A percentile compares a stretch with the other conserved stretches of the same genome.
phyloP scores from a whole-genome alignment of 1,140 invertebrate genomes.

The Drosophila sproati region DNA sequence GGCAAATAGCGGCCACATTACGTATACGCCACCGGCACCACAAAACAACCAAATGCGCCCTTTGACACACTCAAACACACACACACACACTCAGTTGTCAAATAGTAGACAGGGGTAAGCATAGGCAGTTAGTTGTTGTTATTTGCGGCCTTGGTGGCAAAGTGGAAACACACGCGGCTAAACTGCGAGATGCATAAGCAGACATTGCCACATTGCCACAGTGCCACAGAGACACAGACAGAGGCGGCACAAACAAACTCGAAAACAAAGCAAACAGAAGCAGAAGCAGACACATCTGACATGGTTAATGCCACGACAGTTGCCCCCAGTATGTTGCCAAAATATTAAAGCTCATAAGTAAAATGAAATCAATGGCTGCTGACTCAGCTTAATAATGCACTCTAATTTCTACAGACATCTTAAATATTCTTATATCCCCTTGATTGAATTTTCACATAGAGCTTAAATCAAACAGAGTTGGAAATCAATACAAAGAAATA shows the following conservation, averaged over 20 bases:
- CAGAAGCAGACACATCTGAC: constrained; percentile 17
- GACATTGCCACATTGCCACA: constrained; percentile 30
- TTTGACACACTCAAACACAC: constrained; percentile 41
- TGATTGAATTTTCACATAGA: too few species aligned
- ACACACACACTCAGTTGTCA: constrained; percentile 1
- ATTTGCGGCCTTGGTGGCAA: constrained; percentile 66
- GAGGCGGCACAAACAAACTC: constrained; percentile 10
- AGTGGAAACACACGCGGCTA: constrained; percentile 56
- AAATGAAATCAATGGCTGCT: too few species aligned
- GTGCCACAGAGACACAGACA: not conserved
- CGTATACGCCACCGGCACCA: constrained; percentile 68
- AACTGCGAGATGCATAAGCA: constrained; percentile 10
- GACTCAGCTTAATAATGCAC: too few species aligned
- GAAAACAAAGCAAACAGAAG: constrained; percentile 29
- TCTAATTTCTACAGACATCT: too few species aligned
- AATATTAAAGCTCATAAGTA: too few species aligned
- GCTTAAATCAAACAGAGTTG: too few species aligned
- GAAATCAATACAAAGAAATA: too few species aligned
- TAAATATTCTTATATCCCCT: too few species aligned
- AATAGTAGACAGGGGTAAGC: constrained; percentile 8
- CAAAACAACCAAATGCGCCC: constrained; percentile 65
- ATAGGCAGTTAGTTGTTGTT: constrained; percentile 15
- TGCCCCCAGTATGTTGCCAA: not conserved
- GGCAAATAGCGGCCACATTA: constrained; percentile 74
- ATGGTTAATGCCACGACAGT: constrained; percentile 23